Base-by-base conservation (phyloP, 2,113 vertebrate genomes). In the Oenanthe melanoleuca region DNA sequence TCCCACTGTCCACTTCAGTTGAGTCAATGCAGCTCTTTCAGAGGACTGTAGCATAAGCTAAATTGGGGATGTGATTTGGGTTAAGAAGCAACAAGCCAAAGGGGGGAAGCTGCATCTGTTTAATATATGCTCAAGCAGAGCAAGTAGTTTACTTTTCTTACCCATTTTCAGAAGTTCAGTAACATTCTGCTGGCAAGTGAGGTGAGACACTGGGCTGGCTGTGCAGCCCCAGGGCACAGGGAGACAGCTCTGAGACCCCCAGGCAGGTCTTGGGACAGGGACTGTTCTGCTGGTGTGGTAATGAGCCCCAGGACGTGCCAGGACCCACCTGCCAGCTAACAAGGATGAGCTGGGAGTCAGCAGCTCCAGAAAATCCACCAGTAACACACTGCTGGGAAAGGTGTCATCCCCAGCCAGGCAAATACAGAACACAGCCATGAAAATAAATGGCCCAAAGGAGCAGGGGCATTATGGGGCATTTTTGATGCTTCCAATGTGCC, bases 151-250 rank as follows among this genome's bases (percentile, higher is more conserved):
- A 28, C 25, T 88, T 82, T 82, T 72, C 42, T 61, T 47, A 55
- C 12, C 47, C 50, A n/a, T 80, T 79, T 61, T 75, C 34, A 47
- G 33, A 66, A 80, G 50, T 24, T 38, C 31, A 52, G 57, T 56
- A 80, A 66, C 44, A 44, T 42, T 42, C 44, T 92, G 31, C 34
- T 94, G 61, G 47, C 34, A 40, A 49, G 38, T 0, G 11, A 82
- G n/a, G 49, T 1, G 2, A 79, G 49, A 59, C 0, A 0, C 37
- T 3, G 14, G 31, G 21, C 23, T 37, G 45, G 75, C 60, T 47
- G 24, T 29, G 63, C 71, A 87, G 52, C 9, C 38, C 23, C 65
- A 25, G 50, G 37, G 31, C 38, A 42, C 0, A 5, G 20, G 9
- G 16, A 7, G 71, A 65, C 24, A 23, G 12, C 4, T 4, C n/a